These are phyloP conservation scores for Argyresthia goedartella DNA, from an alignment of 2,888 invertebrate species.

Conservation along the genomic window DNA sequence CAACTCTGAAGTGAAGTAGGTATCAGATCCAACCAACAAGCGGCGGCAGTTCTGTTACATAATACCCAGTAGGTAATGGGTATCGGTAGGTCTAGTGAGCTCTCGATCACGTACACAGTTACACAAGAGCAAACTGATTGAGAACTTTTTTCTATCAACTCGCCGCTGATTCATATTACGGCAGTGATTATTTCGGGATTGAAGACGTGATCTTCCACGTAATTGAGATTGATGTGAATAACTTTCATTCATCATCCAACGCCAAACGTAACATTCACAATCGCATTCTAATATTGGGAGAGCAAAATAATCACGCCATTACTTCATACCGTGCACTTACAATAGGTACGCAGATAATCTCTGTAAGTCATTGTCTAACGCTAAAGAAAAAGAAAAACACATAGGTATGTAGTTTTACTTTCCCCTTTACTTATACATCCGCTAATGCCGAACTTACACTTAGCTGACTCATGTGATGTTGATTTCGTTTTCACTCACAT, in stretches of 20 bases:
- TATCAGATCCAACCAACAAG: background rate
- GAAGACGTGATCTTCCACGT: constrained; percentile 18
- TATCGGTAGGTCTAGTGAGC: background rate
- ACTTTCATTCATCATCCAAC: constrained; percentile 46
- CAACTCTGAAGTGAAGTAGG: too few species aligned
- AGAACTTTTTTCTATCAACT: background rate
- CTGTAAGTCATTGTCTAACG: constrained; percentile 34
- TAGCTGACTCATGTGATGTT: constrained; percentile 56
- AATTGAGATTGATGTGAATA: constrained; percentile 40
- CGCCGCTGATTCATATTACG: constrained; percentile 4
- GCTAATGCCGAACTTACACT: constrained; percentile 56
- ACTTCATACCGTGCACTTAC: constrained; percentile 21
- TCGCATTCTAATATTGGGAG: constrained; percentile 28
- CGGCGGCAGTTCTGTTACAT: background rate
- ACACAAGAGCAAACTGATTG: constrained; percentile 34
- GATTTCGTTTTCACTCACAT: constrained; percentile 58
- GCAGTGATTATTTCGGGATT: background rate
- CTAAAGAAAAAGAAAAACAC: constrained; percentile 55
- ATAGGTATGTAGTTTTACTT: constrained; percentile 64
- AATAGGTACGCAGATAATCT: constrained; percentile 21
- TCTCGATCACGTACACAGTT: constrained; percentile 61
- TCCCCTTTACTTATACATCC: constrained; percentile 56
- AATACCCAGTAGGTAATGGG: background rate
- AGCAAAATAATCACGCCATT: constrained; percentile 29
- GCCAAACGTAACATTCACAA: constrained; percentile 37